Evolutionary conservation across 1,140 invertebrate genomes (phyloP), one percentile per base, ranked within the genome.

Genomic region (Hyles euphorbiae): DNA sequence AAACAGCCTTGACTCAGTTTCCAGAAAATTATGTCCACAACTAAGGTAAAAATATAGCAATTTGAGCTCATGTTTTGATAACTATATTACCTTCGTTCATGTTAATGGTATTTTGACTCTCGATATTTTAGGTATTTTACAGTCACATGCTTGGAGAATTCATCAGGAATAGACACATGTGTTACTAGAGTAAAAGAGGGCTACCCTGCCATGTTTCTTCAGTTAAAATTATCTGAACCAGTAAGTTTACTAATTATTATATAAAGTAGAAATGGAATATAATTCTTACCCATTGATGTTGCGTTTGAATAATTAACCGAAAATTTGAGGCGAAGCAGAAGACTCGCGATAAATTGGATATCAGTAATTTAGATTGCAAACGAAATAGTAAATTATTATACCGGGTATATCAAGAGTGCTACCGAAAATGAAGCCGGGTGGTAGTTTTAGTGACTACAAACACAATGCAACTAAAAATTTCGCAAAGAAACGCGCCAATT

Each of bases 71-170:
- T 22, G 22, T 22, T 22, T 22, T 22, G 22, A 22, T 22, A 22
- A 22, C 22, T 22, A 22, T 22, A 50, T 50, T 7, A 11, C 12
- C 22, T 50, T 11, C 10, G 10, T 3, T 6, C 12, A 34, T 8
- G 33, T 10, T 6, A 33, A 52, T 4, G 33, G 6, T 32, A 32
- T 5, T 33, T 34, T 36, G 12, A 12, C 12, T 34, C 33, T 10
- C 8, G 3, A 1, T 53, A 22, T 53, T 53, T 53, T 7, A 53
- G 51, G 11, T 40, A 53, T 34, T 53, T 53, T 53, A 34, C 33
- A 10, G 34, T 53, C 36, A 40, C 36, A 53, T n/a, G 51, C 11
- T 53, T 34, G 8, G 5, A 34, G 9, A 11, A 53, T 36, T 12
- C 33, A 2, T 8, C 36, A 5, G 51, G 51, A n/a, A 7, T n/a